These are phyloP conservation scores for Dasypus novemcinctus DNA, from an alignment of 2,113 vertebrate species.

Conservation along the genomic window DNA sequence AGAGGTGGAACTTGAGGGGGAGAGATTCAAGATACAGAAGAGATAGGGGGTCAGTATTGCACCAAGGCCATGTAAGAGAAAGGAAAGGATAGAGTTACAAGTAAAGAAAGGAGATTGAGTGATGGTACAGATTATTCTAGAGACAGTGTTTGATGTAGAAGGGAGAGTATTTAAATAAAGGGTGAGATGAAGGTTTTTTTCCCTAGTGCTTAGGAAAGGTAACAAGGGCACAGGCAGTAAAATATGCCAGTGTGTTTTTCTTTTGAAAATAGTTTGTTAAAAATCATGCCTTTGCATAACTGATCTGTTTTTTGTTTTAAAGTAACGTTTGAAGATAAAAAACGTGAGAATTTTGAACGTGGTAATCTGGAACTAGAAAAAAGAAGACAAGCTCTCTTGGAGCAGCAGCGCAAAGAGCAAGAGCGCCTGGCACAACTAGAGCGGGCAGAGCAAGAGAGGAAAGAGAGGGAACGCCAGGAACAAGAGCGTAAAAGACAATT, in stretches of 20 bases:
- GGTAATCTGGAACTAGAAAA: conserved; percentile 98
- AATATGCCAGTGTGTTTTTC: neutral
- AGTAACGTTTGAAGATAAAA: conserved; percentile 99
- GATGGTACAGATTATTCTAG: neutral
- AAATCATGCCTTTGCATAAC: neutral
- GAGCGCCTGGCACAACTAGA: conserved; percentile 94
- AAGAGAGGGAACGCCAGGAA: conserved; percentile 94
- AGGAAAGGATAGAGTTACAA: neutral
- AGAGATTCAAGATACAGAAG: neutral
- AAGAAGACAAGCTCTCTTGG: conserved; percentile 92
- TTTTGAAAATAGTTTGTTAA: neutral
- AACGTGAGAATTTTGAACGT: conserved; percentile 97
- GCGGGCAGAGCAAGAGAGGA: conserved; percentile 93
- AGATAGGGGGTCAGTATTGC: neutral
- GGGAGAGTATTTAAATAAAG: neutral
- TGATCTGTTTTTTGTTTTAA: neutral
- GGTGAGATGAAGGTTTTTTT: neutral
- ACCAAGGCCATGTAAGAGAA: neutral
- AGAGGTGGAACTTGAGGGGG: no score
- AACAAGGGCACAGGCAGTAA: neutral
- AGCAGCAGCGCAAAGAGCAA: conserved; percentile 97
- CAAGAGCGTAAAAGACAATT: conserved; percentile 94
- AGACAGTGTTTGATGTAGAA: fast-evolving
- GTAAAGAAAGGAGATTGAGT: neutral
- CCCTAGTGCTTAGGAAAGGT: neutral